Conservation (phyloP, 2,797 vertebrate species). For the Rhinella marina region DNA sequence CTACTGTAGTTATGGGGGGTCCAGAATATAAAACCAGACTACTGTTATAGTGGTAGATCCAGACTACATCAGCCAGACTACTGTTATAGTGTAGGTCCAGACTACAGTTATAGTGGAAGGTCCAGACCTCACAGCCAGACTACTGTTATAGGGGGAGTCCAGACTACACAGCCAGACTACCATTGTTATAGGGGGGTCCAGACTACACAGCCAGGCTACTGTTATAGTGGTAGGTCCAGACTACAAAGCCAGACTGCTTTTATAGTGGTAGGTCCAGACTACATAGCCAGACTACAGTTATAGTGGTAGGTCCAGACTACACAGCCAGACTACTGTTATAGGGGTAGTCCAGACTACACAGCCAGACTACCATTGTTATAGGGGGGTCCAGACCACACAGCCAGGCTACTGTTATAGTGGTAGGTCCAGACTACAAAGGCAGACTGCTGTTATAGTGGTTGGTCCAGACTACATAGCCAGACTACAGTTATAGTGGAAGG, state of each 20-base stretch:
- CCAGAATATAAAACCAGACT: not conserved
- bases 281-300: not conserved
- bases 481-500: not conserved
- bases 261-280: not conserved
- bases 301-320: not conserved
- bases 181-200: too few species aligned
- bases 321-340: too few species aligned
- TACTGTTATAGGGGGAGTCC: not conserved
- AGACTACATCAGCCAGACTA: not conserved
- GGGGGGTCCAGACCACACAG: not conserved
- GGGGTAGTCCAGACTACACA: not conserved
- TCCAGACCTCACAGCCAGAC: not conserved
- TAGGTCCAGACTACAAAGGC: not conserved
- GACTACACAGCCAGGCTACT: too few species aligned
- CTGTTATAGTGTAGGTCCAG: not conserved
- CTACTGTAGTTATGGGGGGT: not conserved
- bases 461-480: not conserved
- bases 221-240: too few species aligned
- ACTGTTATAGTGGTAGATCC: not conserved
- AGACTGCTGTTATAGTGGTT: not conserved
- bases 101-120: not conserved
- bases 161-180: too few species aligned
- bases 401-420: not conserved
- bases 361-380: not conserved
- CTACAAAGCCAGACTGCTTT: not conserved